A percentile compares a stretch with the other conserved stretches of the same genome.
These are phyloP conservation scores for Drosophila atroscutellata DNA, from an alignment of 2,888 invertebrate genomes.

Conservation along the genomic window DNA sequence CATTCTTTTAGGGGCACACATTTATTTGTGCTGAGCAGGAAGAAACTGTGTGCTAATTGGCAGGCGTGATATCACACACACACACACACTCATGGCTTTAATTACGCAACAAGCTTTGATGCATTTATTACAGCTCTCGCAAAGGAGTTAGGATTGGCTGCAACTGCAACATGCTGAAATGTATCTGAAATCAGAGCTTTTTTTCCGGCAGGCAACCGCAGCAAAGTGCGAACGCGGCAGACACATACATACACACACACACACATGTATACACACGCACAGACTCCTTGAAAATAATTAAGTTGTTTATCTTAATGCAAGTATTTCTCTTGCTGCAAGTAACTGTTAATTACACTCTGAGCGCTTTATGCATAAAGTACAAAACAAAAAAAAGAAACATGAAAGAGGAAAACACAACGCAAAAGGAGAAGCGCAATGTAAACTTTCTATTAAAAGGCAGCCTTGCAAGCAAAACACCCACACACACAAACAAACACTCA, in stretches of 20 bases:
- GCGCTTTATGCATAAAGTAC: constrained; percentile 50
- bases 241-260: constrained; percentile 15
- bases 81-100: constrained; percentile 21
- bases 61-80: not conserved
- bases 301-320: constrained; percentile 78
- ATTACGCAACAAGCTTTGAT: constrained; percentile 56
- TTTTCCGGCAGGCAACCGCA: constrained; percentile 37
- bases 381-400: not conserved
- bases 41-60: not conserved
- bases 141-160: constrained; percentile 15
- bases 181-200: constrained; percentile 2
- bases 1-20: not conserved
- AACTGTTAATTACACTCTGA: constrained; percentile 70
- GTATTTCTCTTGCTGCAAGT: constrained; percentile 68
- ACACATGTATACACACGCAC: constrained; percentile 20
- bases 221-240: constrained; percentile 33
- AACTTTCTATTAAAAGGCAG: constrained; percentile 70
- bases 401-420: constrained; percentile 8
- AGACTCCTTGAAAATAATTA: constrained; percentile 66
- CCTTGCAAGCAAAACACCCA: constrained; percentile 28
- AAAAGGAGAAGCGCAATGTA: constrained; percentile 43
- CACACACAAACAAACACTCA: constrained; percentile 3
- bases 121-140: constrained; percentile 45
- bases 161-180: constrained; percentile 40
- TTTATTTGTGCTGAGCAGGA: not conserved